A percentile compares a stretch with the other conserved stretches of the same genome.
Conservation (phyloP, 2,113 vertebrate genomes). For the Columbina picui region DNA sequence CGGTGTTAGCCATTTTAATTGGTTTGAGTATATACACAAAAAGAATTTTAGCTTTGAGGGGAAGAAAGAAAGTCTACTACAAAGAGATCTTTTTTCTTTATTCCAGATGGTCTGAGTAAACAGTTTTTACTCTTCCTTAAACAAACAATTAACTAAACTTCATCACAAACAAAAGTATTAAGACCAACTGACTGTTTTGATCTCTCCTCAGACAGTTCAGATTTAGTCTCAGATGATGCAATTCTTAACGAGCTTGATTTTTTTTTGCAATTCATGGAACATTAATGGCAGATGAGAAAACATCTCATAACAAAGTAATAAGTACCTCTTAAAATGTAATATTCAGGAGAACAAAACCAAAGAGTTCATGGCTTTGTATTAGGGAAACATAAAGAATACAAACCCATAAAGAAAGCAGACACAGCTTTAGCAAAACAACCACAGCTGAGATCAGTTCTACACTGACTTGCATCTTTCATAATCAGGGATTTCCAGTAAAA, state of each 20-base stretch:
- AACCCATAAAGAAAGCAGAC: background rate
- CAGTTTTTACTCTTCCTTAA: background rate
- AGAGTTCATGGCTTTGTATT: background rate
- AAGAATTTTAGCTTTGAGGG: background rate
- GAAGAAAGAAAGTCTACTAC: background rate
- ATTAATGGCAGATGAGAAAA: background rate
- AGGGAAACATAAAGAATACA: background rate
- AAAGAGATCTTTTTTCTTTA: background rate
- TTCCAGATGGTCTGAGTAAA: background rate
- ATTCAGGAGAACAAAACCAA: background rate
- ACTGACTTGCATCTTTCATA: background rate
- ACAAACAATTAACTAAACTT: background rate
- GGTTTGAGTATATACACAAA: background rate
- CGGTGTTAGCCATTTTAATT: background rate
- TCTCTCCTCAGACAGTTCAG: background rate
- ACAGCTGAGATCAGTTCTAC: background rate
- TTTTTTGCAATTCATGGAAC: background rate
- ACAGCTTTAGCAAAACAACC: background rate
- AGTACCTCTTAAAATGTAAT: background rate
- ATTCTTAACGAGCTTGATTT: background rate
- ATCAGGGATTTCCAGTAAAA: background rate
- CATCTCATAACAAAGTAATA: background rate
- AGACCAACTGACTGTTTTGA: background rate
- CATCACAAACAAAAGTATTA: background rate
- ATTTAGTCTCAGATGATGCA: background rate